These are phyloP conservation scores for Geodia barretti DNA, from an alignment of 37 sponge, comb jelly and placozoan genomes.

Conservation along the genomic window DNA sequence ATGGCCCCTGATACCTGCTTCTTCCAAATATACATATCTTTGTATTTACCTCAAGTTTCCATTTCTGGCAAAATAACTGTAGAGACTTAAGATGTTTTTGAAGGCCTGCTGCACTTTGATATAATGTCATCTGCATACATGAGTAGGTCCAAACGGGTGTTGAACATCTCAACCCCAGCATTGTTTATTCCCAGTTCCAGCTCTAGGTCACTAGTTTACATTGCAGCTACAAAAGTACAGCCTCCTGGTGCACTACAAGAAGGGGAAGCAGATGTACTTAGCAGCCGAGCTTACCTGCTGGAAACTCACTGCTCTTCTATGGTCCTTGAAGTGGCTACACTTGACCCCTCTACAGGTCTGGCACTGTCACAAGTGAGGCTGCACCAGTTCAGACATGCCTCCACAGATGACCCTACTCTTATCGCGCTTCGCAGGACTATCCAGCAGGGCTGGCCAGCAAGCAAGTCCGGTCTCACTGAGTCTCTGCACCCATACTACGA, in stretches of 20 bases:
- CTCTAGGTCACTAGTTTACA: too few species aligned
- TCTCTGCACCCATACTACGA: conserved; percentile 23
- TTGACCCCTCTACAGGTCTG: conserved; percentile 31
- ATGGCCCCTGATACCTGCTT: too few species aligned
- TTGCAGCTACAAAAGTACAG: conserved; percentile 43
- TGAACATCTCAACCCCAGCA: too few species aligned
- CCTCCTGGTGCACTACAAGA: conserved; percentile 26
- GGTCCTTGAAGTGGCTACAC: neutral
- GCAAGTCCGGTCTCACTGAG: conserved; percentile 15
- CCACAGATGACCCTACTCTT: conserved; percentile 25
- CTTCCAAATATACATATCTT: too few species aligned
- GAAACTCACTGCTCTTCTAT: conserved; percentile 8
- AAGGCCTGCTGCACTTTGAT: too few species aligned
- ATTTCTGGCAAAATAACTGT: too few species aligned
- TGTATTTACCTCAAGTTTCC: too few species aligned
- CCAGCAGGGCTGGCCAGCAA: conserved; percentile 30
- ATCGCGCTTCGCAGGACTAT: conserved; percentile 6
- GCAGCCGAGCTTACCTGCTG: conserved; percentile 46
- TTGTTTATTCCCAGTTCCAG: too few species aligned
- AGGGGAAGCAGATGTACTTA: conserved; percentile 27
- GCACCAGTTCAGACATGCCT: neutral
- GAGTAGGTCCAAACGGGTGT: too few species aligned
- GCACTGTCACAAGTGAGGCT: conserved; percentile 14
- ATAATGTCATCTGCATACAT: too few species aligned
- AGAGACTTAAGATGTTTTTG: too few species aligned